phyloP scores from a whole-genome alignment of 2,113 vertebrate genomes.

The Spermophilus dauricus region DNA sequence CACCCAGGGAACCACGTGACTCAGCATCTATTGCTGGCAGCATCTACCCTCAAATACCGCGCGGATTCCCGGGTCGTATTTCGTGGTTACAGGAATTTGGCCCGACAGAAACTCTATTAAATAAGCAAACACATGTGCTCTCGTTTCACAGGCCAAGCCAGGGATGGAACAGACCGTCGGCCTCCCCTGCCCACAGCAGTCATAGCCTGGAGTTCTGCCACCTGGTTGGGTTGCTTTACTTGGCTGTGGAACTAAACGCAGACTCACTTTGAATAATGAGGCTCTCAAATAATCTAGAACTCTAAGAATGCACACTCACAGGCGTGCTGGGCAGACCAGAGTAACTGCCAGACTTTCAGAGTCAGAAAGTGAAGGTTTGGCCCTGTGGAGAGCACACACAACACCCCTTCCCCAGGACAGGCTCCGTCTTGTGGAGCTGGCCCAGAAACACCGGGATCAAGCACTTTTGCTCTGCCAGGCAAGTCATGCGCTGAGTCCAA shows the following conservation, averaged over 20 bases:
- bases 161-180: not conserved
- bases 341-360: not conserved
- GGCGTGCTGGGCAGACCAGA: not conserved
- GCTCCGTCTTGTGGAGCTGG: rapidly evolving
- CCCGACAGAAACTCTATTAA: not conserved
- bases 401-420: not conserved
- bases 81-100: not conserved
- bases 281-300: not conserved
- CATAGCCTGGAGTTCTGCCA: slow-evolving; percentile 55
- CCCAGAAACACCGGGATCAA: not conserved
- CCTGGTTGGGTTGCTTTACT: slow-evolving; percentile 27
- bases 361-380: not conserved
- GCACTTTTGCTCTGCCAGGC: not conserved
- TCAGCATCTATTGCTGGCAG: not conserved
- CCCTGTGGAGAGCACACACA: not conserved
- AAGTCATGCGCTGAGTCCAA: not conserved
- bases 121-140: not conserved
- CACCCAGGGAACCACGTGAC: not conserved
- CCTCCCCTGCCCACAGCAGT: not conserved
- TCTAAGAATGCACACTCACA: slow-evolving; percentile 21
- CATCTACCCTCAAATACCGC: not conserved
- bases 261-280: slow-evolving; percentile 34
- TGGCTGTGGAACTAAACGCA: not conserved
- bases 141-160: not conserved
- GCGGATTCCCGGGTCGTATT: not conserved